Percentiles rank a stretch among this genome's conserved stretches.
Conservation (phyloP, 2,797 vertebrate genomes). For the Poeciliopsis infans region DNA sequence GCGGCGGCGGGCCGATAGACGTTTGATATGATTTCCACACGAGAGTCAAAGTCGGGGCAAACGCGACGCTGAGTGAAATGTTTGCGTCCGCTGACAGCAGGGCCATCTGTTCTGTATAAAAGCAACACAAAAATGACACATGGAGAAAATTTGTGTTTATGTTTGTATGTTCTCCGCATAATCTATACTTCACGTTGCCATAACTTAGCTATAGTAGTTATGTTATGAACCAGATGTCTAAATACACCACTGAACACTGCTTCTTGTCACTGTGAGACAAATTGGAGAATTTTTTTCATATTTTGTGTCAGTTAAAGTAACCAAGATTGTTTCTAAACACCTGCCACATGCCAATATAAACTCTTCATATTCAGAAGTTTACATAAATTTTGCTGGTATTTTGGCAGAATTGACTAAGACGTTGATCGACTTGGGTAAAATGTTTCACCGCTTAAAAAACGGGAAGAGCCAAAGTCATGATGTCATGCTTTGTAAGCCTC, state of each 20-base stretch:
- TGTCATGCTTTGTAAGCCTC: neutral
- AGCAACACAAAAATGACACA: constrained; percentile 33
- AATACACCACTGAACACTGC: neutral
- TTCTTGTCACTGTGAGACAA: neutral
- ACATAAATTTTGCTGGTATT: neutral
- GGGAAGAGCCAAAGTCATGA: neutral
- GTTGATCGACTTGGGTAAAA: neutral
- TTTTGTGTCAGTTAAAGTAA: neutral
- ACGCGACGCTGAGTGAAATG: constrained; percentile 69
- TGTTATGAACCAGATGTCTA: neutral
- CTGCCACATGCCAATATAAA: neutral
- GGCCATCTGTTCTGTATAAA: constrained; percentile 70
- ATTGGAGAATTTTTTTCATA: neutral
- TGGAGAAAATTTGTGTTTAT: constrained; percentile 21
- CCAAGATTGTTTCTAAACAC: neutral
- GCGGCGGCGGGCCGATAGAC: constrained; percentile 55
- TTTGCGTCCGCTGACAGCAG: constrained; percentile 75
- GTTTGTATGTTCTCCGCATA: neutral
- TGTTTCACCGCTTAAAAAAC: neutral
- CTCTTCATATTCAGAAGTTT: neutral
- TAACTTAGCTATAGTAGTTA: neutral
- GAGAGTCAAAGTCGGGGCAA: constrained; percentile 62
- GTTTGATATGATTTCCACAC: constrained; percentile 60
- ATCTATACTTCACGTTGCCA: neutral
- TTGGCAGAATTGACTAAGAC: neutral